A percentile compares a stretch with the other conserved stretches of the same genome.
These are phyloP conservation scores for Drosophila sordidula DNA, from an alignment of 2,888 invertebrate species.

Conservation along the genomic window DNA sequence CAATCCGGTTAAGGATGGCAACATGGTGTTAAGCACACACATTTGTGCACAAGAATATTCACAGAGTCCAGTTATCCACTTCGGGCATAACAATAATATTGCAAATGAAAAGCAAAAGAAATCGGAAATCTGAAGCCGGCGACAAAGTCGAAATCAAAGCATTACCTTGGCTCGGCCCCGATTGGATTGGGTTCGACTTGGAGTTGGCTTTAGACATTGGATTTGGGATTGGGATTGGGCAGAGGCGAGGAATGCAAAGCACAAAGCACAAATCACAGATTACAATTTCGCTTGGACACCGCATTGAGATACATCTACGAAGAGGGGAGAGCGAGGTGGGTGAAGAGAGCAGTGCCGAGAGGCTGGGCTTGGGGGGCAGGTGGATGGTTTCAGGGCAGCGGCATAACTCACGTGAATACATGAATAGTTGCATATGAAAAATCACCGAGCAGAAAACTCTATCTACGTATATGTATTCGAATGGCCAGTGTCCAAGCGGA, in stretches of 20 bases:
- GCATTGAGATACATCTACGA: constrained; percentile 27
- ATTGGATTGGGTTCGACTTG: constrained; percentile 11
- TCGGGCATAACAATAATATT: constrained; percentile 22
- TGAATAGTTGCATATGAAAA: constrained; percentile 68
- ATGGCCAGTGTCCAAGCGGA: constrained; percentile 44
- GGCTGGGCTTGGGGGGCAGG: constrained; percentile 5
- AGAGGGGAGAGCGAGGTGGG: constrained; percentile 1
- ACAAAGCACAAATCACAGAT: constrained; percentile 59
- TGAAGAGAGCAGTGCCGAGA: not conserved
- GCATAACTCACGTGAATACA: constrained; percentile 65
- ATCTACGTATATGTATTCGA: constrained; percentile 55
- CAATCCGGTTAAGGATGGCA: constrained; percentile 6
- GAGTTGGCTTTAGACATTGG: not conserved
- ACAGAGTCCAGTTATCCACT: not conserved
- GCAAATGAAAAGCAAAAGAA: constrained; percentile 8
- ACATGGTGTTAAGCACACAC: not conserved
- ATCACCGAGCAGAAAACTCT: constrained; percentile 67
- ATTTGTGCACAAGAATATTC: not conserved
- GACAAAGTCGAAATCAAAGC: constrained; percentile 37
- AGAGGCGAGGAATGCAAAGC: not conserved
- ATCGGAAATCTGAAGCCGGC: constrained; percentile 9
- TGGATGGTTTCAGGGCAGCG: constrained; percentile 21
- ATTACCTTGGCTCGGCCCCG: constrained; percentile 32
- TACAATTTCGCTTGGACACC: constrained; percentile 53
- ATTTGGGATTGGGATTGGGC: constrained; percentile 1